Conservation (phyloP, 2,888 invertebrate genomes). For the Phalera bucephala region DNA sequence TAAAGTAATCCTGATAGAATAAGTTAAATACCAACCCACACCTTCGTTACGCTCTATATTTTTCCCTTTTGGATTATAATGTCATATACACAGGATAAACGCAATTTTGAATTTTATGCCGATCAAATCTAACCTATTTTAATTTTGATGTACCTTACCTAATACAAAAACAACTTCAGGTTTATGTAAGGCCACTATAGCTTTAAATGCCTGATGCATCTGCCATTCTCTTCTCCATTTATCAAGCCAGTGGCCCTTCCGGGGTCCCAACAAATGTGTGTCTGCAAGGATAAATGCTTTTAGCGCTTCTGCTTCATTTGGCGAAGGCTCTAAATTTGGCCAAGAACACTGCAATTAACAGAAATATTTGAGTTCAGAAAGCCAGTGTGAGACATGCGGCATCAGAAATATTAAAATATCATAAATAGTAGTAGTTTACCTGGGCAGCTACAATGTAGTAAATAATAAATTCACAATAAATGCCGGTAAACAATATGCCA, state of each 20-base stretch:
- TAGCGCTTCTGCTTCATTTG: slow-evolving; percentile 70
- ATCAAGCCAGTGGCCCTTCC: slow-evolving; percentile 97
- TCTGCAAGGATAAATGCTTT: slow-evolving; percentile 93
- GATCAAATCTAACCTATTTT: too few species aligned
- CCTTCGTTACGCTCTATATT: too few species aligned
- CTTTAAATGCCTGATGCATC: slow-evolving; percentile 96
- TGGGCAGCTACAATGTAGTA: slow-evolving; percentile 62
- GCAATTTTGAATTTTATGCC: too few species aligned
- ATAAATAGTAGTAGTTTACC: slow-evolving; percentile 39
- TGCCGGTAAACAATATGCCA: slow-evolving; percentile 46
- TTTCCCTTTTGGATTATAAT: too few species aligned
- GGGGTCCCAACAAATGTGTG: slow-evolving; percentile 93
- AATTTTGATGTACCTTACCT: too few species aligned
- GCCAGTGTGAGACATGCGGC: neutral
- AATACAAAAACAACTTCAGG: slow-evolving; percentile 96
- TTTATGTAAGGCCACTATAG: slow-evolving; percentile 88
- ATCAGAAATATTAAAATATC: neutral
- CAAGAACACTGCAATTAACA: slow-evolving; percentile 86
- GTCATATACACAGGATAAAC: too few species aligned
- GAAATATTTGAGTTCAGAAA: neutral
- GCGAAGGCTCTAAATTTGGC: slow-evolving; percentile 77
- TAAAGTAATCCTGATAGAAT: too few species aligned
- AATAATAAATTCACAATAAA: slow-evolving; percentile 66
- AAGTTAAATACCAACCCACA: too few species aligned
- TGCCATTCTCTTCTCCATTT: slow-evolving; percentile 98